These are phyloP conservation scores for Zaprionus capensis DNA, from an alignment of 1,140 invertebrate genomes.

Conservation along the genomic window DNA sequence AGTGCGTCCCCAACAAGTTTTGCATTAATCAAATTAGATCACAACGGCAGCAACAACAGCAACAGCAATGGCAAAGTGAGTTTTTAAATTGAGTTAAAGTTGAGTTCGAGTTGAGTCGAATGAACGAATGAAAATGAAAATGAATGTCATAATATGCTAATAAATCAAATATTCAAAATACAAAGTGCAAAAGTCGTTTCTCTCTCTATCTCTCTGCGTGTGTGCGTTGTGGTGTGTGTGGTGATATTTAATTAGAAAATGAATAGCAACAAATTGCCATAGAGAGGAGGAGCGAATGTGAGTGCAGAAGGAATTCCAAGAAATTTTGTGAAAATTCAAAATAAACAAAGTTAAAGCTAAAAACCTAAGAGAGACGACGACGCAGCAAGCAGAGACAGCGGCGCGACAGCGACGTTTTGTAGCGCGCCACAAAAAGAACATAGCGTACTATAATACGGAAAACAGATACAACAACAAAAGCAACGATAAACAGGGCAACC, in stretches of 20 bases:
- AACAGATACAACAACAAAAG: slow-evolving; percentile 1
- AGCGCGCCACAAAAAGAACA: slow-evolving; percentile 53
- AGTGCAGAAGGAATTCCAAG: slow-evolving; percentile 67
- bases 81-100: slow-evolving; percentile 44
- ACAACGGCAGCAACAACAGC: slow-evolving; percentile 35
- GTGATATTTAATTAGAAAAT: slow-evolving; percentile 46
- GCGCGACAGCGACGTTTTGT: slow-evolving; percentile 39
- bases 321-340: slow-evolving; percentile 74
- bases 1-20: slow-evolving; percentile 73
- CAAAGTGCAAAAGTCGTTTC: slow-evolving; percentile 66
- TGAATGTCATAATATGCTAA: slow-evolving; percentile 76
- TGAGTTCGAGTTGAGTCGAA: slow-evolving; percentile 18
- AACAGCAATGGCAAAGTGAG: slow-evolving; percentile 44
- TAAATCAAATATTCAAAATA: slow-evolving; percentile 62
- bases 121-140: slow-evolving; percentile 51
- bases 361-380: slow-evolving; percentile 19
- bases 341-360: slow-evolving; percentile 67
- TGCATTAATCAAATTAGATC: slow-evolving; percentile 81
- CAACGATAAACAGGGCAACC: slow-evolving; percentile 37
- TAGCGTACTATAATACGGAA: slow-evolving; percentile 20
- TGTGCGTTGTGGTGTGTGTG: slow-evolving; percentile 5
- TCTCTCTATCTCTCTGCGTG: neutral
- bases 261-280: slow-evolving; percentile 24
- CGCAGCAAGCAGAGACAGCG: slow-evolving; percentile 2
- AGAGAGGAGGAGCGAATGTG: slow-evolving; percentile 21